A percentile compares a stretch with the other conserved stretches of the same genome.
These are phyloP conservation scores for Drosophila varians DNA, from an alignment of 1,140 invertebrate genomes.

Conservation along the genomic window DNA sequence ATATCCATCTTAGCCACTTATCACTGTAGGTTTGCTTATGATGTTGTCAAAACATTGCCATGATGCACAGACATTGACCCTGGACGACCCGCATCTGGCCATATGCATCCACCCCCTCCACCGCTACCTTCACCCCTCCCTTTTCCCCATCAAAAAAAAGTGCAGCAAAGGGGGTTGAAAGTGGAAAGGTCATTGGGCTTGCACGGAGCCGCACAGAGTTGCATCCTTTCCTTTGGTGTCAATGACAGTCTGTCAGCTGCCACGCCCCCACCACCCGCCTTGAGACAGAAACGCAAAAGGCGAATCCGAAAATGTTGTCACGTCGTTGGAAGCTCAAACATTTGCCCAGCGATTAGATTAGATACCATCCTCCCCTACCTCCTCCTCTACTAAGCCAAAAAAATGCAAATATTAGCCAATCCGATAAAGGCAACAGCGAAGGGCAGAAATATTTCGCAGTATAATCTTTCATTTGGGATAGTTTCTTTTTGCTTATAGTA, in stretches of 20 bases:
- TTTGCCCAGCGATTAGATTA: slow-evolving; percentile 38
- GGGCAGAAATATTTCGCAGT: background rate
- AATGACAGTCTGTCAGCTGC: slow-evolving; percentile 14
- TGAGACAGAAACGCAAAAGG: background rate
- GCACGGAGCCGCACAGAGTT: background rate
- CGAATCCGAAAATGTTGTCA: slow-evolving; percentile 10
- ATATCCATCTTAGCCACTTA: background rate
- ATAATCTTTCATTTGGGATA: background rate
- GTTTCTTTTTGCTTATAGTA: too few species aligned
- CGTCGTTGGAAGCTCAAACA: slow-evolving; percentile 24
- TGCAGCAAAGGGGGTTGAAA: background rate
- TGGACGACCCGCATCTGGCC: slow-evolving; percentile 36
- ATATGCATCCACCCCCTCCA: slow-evolving; percentile 3
- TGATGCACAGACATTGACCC: slow-evolving; percentile 30
- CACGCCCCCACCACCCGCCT: too few species aligned
- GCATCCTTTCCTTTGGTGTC: slow-evolving; percentile 14
- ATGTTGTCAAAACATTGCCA: slow-evolving; percentile 20
- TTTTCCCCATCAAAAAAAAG: background rate
- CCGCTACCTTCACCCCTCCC: background rate
- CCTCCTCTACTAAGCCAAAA: background rate
- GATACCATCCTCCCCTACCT: too few species aligned
- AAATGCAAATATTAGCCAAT: slow-evolving; percentile 24
- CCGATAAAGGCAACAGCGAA: slow-evolving; percentile 16
- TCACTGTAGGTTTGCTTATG: slow-evolving; percentile 3
- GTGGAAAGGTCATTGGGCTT: slow-evolving; percentile 43